A percentile compares a stretch with the other conserved stretches of the same genome.
phyloP scores from a whole-genome alignment of 2,113 vertebrate species.

The Erythrocercus mccallii region DNA sequence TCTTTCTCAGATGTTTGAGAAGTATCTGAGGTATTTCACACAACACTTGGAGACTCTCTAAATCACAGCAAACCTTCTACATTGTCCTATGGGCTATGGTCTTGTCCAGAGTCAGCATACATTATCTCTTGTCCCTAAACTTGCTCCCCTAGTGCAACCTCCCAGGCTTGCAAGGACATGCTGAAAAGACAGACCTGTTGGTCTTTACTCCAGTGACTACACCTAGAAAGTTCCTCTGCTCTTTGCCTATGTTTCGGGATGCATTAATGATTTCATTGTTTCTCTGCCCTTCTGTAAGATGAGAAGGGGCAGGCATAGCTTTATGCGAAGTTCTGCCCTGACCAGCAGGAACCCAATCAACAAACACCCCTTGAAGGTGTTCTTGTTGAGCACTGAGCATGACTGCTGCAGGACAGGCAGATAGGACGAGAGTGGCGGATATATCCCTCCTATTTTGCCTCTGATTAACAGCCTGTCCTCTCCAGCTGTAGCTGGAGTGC shows the following conservation, averaged over 20 bases:
- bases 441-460: background rate
- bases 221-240: background rate
- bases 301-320: background rate
- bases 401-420: background rate
- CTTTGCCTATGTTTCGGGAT: background rate
- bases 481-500: background rate
- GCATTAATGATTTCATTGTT: background rate
- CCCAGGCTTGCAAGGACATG: background rate
- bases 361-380: background rate
- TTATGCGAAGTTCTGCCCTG: background rate
- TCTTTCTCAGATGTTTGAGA: background rate
- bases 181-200: background rate
- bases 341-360: background rate
- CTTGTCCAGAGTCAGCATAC: background rate
- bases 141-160: background rate
- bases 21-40: background rate
- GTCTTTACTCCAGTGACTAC: background rate
- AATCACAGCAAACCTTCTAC: background rate
- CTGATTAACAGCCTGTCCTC: background rate
- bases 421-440: background rate
- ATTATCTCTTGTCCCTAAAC: background rate
- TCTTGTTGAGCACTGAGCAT: background rate
- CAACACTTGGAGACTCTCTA: background rate
- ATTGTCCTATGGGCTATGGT: background rate
- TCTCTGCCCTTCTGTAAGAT: background rate